phyloP scores from a whole-genome alignment of 2,888 invertebrate genomes.

The Acronicta alni region DNA sequence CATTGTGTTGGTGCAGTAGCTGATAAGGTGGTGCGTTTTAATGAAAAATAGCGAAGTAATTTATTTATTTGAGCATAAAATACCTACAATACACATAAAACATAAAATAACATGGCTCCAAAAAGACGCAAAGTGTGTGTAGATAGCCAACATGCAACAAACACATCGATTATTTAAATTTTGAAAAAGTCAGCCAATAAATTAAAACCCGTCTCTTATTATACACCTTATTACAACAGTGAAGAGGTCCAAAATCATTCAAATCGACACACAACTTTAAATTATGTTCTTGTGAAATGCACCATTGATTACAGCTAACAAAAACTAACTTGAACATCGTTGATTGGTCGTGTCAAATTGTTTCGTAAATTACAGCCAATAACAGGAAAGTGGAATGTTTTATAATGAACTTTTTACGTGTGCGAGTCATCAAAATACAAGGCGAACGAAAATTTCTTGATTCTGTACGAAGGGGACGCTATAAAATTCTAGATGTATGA shows the following conservation, averaged over 20 bases:
- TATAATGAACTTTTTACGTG: slow-evolving; percentile 35
- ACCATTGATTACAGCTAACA: slow-evolving; percentile 48
- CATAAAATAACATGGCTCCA: slow-evolving; percentile 30
- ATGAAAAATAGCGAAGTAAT: slow-evolving; percentile 29
- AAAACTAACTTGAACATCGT: slow-evolving; percentile 41
- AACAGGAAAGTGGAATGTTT: slow-evolving; percentile 16
- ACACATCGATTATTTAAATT: slow-evolving; percentile 37
- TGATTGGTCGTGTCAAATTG: slow-evolving; percentile 46
- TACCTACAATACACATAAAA: no score
- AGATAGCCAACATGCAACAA: slow-evolving; percentile 57
- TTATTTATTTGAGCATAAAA: slow-evolving; percentile 6
- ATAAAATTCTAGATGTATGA: no score
- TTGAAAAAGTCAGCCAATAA: slow-evolving; percentile 16
- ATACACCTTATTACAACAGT: slow-evolving; percentile 20
- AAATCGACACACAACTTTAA: slow-evolving; percentile 9
- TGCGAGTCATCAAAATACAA: not conserved
- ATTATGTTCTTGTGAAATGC: slow-evolving; percentile 24
- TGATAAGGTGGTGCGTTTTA: slow-evolving; percentile 43
- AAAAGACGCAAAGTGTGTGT: slow-evolving; percentile 16
- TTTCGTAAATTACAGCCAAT: slow-evolving; percentile 41
- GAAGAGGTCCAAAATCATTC: slow-evolving; percentile 27
- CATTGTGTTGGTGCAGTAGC: not conserved
- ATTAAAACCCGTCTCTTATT: not conserved
- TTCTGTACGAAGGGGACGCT: no score
- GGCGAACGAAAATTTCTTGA: no score